Base-by-base conservation (phyloP, 2,888 invertebrate species). In the Mantis religiosa region DNA sequence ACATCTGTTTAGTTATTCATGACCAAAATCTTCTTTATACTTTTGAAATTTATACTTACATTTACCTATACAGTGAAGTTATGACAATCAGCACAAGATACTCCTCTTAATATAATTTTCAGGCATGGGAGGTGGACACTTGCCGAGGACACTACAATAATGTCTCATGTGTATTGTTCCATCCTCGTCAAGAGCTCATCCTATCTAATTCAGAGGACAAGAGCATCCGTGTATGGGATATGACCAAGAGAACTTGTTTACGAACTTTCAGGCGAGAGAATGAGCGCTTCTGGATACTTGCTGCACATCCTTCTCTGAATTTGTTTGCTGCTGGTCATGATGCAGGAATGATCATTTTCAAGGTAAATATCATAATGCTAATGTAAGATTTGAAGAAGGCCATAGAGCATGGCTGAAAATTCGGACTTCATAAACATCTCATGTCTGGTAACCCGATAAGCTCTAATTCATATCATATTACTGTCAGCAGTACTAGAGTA, bases 81-180 rank as follows among this genome's bases (percentile, higher is more conserved):
- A 6, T 71, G 15, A 71, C 27, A 85, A 34, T 88, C 27, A 83
- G 82, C n/a, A 81, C 14, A n/a, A n/a, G 3, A n/a, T 85, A 20
- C 12, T 41, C 9, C 9, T 41, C 88, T 8, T 85, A 89, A 47
- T 85, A 9, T 47, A 7, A 41, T 87, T 91, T 91, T 0, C 91
- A 97, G 95, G 99, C 99, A 0, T 99, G 99, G 99, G 99, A 99
- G 93, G 98, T 99, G 84, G 99, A 99, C 93, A 98, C 99, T 0
- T 99, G 99, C 92, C 96, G 99, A n/a, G 99, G 99, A 0, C 99
- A 99, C 93, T 99, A 99, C 94, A 99, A 99, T 94, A 99, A 99
- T 93, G 99, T 99, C 3, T 99, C 99, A 0, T 99, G 99, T 92
- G 98, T 98, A 0, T 93, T 99, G 84, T 99, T 99, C 94, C 99